These are phyloP conservation scores for Channa argus DNA, from an alignment of 2,113 vertebrate species.

Conservation along the genomic window DNA sequence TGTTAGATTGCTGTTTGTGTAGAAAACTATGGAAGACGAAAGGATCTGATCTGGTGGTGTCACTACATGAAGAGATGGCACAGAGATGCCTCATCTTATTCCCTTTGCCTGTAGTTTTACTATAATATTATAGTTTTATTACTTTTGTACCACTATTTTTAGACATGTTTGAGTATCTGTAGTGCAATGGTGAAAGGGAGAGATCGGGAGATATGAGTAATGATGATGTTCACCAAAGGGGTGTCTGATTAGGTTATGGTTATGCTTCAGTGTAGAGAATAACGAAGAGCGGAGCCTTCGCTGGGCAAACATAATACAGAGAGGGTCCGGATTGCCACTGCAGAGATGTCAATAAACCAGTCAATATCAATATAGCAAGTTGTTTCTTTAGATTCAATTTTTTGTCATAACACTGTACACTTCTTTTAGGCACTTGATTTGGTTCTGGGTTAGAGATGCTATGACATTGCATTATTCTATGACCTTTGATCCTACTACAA, in stretches of 20 bases:
- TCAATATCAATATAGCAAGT: neutral
- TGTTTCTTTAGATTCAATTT: slow-evolving; percentile 4
- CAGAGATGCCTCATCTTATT: neutral
- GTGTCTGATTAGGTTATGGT: neutral
- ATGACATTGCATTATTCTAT: slow-evolving; percentile 5
- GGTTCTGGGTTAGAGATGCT: neutral
- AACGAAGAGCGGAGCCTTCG: neutral
- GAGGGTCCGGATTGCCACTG: neutral
- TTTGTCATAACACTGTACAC: neutral
- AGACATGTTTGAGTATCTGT: too few relatives aligned
- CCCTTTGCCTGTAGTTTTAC: too few relatives aligned
- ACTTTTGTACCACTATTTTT: too few relatives aligned
- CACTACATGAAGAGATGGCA: slow-evolving; percentile 17
- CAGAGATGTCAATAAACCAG: neutral
- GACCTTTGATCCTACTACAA: slow-evolving; percentile 47
- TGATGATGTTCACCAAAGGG: slow-evolving; percentile 3
- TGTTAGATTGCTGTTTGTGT: slow-evolving; percentile 33
- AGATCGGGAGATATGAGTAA: neutral
- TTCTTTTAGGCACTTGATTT: neutral
- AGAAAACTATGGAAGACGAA: slow-evolving; percentile 34
- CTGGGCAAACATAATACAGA: neutral
- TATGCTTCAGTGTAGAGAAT: too few relatives aligned
- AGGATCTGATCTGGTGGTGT: slow-evolving; percentile 39
- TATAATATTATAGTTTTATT: too few relatives aligned
- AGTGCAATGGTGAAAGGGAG: too few relatives aligned